Conservation (phyloP, 2,888 invertebrate species). For the Aleiodes alternator region DNA sequence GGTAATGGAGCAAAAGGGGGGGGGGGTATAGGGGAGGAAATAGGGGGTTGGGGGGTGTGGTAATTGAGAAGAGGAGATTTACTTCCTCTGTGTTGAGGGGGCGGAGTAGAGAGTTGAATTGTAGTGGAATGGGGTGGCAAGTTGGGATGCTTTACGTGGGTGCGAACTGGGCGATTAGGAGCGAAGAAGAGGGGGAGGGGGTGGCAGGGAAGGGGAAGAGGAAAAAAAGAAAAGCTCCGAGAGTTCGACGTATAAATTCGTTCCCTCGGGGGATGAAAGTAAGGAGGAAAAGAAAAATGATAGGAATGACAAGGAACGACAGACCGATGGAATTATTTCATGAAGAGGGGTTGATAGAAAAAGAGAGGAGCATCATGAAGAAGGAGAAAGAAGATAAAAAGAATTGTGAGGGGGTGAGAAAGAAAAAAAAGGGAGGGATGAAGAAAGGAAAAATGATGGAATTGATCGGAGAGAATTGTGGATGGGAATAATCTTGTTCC, state of each 20-base stretch:
- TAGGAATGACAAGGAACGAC: slow-evolving; percentile 34
- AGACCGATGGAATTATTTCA: slow-evolving; percentile 38
- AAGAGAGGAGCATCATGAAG: slow-evolving; percentile 35
- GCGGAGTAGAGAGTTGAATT: slow-evolving; percentile 41
- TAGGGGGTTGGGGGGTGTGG: slow-evolving; percentile 56
- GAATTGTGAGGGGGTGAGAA: slow-evolving; percentile 21
- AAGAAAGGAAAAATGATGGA: slow-evolving; percentile 25
- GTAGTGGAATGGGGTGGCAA: slow-evolving; percentile 49
- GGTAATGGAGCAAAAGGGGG: slow-evolving; percentile 64
- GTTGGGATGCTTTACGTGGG: slow-evolving; percentile 64
- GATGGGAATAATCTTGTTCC: slow-evolving; percentile 13
- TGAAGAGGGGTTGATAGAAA: slow-evolving; percentile 49
- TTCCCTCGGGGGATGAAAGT: slow-evolving; percentile 23
- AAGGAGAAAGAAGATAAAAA: neutral
- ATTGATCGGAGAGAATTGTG: slow-evolving; percentile 42
- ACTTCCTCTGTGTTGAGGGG: slow-evolving; percentile 58
- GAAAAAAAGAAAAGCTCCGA: slow-evolving; percentile 53
- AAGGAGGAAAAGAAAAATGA: slow-evolving; percentile 31
- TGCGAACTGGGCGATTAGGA: slow-evolving; percentile 61
- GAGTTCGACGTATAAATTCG: slow-evolving; percentile 48
- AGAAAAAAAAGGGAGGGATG: slow-evolving; percentile 49
- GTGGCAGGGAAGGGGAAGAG: slow-evolving; percentile 24
- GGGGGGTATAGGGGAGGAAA: slow-evolving; percentile 45
- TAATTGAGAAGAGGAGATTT: slow-evolving; percentile 75
- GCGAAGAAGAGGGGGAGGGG: slow-evolving; percentile 44